Conservation (phyloP, 2,888 invertebrate species). For the Macrophya alboannulata region DNA sequence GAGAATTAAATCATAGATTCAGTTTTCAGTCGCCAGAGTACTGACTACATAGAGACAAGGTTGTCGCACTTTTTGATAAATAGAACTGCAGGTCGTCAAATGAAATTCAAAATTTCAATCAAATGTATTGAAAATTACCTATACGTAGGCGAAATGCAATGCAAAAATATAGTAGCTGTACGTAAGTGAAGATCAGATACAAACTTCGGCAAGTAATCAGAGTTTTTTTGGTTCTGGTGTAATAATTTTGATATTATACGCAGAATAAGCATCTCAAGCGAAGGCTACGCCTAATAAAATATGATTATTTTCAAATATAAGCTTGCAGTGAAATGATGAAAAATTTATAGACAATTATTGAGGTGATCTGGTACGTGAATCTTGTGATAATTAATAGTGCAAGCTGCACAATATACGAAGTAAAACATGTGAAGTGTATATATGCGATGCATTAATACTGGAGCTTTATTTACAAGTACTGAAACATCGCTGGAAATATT, state of each 20-base stretch:
- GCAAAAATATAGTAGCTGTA: neutral
- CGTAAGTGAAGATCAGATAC: neutral
- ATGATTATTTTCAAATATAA: constrained; percentile 12
- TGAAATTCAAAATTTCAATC: neutral
- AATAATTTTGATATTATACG: neutral
- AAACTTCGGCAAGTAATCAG: neutral
- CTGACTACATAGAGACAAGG: constrained; percentile 43
- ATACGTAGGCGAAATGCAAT: neutral
- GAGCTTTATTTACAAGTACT: neutral
- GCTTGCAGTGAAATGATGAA: neutral
- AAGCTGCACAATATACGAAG: neutral
- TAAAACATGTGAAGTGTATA: neutral
- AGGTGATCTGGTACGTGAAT: neutral
- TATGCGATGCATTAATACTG: neutral
- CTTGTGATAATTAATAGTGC: neutral
- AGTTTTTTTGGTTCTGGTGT: neutral
- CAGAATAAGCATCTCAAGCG: neutral
- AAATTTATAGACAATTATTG: neutral
- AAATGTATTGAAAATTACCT: neutral
- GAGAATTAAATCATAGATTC: neutral
- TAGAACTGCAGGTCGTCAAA: neutral
- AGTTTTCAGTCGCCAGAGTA: neutral
- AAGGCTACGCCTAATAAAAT: neutral
- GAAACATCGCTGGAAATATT: neutral
- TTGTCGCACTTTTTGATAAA: constrained; percentile 34